These are phyloP conservation scores for Cynopterus brachyotis DNA, from an alignment of 2,113 vertebrate genomes.

Conservation along the genomic window DNA sequence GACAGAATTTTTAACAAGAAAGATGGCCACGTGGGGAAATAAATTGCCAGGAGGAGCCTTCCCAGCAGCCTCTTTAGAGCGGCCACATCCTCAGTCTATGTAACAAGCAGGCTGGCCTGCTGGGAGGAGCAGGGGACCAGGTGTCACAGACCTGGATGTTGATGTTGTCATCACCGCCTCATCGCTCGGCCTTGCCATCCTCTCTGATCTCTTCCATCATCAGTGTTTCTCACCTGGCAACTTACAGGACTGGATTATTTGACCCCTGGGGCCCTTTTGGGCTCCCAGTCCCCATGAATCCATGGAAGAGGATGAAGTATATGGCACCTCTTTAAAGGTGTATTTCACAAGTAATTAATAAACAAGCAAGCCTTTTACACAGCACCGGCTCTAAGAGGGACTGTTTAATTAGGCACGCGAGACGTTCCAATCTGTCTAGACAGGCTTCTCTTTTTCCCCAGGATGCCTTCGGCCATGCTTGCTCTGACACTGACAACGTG, in stretches of 20 bases:
- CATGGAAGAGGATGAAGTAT: constrained; percentile 24
- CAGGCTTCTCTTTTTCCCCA: constrained; percentile 62
- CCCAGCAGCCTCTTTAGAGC: background rate
- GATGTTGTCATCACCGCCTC: background rate
- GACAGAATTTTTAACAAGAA: background rate
- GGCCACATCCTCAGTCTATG: background rate
- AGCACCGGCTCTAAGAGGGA: background rate
- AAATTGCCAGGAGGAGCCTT: background rate
- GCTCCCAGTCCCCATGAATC: background rate
- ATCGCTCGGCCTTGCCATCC: background rate
- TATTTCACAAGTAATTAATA: constrained; percentile 48
- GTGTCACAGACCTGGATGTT: background rate
- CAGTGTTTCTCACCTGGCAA: background rate
- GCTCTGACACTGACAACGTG: constrained; percentile 59
- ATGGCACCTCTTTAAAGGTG: constrained; percentile 29
- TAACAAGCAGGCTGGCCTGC: background rate
- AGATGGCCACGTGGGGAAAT: background rate
- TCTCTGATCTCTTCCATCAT: background rate
- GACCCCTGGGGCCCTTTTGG: background rate
- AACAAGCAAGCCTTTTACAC: constrained; percentile 54
- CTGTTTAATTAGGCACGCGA: constrained; percentile 73
- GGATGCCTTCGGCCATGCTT: constrained; percentile 36
- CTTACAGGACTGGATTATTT: background rate
- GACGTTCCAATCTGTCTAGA: constrained; percentile 74
- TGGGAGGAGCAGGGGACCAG: no score